Evolutionary conservation across 2,113 vertebrate species (phyloP).

Genomic region (Silurus glanis): DNA sequence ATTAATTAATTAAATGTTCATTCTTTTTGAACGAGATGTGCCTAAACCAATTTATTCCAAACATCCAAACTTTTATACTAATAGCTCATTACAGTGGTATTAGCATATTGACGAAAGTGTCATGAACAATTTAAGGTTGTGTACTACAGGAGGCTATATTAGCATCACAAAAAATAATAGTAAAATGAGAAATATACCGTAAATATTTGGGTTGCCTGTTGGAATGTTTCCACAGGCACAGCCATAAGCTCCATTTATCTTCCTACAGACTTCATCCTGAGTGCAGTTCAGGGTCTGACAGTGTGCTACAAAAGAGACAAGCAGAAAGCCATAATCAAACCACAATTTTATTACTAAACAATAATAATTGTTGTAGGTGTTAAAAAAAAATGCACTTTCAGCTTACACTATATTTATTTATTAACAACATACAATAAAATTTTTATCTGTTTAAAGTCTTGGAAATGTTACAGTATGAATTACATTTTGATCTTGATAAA

Average conservation of each 20-base stretch:
- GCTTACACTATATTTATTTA: too few relatives aligned
- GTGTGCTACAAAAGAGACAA: not conserved
- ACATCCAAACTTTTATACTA: too few relatives aligned
- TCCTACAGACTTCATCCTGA: conserved; percentile 1
- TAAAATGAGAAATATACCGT: not conserved
- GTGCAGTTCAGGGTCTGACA: not conserved
- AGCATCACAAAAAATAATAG: not conserved
- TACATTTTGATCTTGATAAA: not conserved
- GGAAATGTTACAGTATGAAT: not conserved
- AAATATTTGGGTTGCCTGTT: not conserved
- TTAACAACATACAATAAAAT: too few relatives aligned
- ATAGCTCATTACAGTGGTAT: too few relatives aligned
- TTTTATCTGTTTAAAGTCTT: too few relatives aligned
- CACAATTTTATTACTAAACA: not conserved
- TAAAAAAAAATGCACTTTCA: too few relatives aligned
- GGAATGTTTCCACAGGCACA: not conserved
- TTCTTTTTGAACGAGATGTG: too few relatives aligned
- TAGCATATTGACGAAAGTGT: too few relatives aligned
- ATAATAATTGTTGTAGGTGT: too few relatives aligned
- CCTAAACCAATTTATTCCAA: too few relatives aligned
- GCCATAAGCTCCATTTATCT: conserved; percentile 9
- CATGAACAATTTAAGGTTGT: too few relatives aligned
- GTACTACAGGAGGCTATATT: not conserved
- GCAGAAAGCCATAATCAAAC: not conserved
- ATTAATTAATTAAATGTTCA: too few relatives aligned